Evolutionary conservation across 2,888 invertebrate species (phyloP).

Genomic region (Sycophila texana): DNA sequence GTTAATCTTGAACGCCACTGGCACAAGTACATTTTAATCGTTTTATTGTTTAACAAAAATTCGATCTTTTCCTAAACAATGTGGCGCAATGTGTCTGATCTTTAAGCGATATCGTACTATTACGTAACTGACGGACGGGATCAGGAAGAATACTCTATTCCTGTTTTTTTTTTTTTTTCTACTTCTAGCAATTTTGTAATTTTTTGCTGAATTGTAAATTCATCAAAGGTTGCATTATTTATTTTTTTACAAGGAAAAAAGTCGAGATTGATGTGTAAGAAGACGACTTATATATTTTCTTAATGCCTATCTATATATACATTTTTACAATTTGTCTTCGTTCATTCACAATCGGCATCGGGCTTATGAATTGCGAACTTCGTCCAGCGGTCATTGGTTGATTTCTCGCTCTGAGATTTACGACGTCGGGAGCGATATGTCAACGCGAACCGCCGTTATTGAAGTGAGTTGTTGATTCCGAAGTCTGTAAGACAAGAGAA

Average conservation of each 20-base stretch:
- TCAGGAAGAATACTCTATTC: too few relatives aligned
- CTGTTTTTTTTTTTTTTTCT: not conserved
- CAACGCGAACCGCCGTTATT: constrained; percentile 51
- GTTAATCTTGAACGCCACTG: too few relatives aligned
- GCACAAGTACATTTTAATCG: too few relatives aligned
- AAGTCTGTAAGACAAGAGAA: constrained; percentile 27
- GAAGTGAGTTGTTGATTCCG: constrained; percentile 49
- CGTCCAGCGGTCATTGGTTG: not conserved
- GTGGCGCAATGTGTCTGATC: not conserved
- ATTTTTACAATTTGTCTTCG: constrained; percentile 41
- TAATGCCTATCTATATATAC: constrained; percentile 23
- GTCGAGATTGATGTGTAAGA: too few relatives aligned
- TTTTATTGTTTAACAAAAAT: too few relatives aligned
- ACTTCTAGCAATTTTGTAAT: not conserved
- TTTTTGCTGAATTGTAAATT: not conserved
- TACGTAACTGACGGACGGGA: too few relatives aligned
- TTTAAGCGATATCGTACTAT: not conserved
- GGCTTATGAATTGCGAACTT: not conserved
- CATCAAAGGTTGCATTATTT: not conserved
- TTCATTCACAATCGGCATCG: not conserved
- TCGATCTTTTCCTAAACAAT: not conserved
- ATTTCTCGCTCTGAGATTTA: not conserved
- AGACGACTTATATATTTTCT: constrained; percentile 20
- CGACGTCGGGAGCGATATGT: constrained; percentile 11
- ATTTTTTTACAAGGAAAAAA: too few relatives aligned